phyloP scores from a whole-genome alignment of 2,113 vertebrate species.

The Mola mola region DNA sequence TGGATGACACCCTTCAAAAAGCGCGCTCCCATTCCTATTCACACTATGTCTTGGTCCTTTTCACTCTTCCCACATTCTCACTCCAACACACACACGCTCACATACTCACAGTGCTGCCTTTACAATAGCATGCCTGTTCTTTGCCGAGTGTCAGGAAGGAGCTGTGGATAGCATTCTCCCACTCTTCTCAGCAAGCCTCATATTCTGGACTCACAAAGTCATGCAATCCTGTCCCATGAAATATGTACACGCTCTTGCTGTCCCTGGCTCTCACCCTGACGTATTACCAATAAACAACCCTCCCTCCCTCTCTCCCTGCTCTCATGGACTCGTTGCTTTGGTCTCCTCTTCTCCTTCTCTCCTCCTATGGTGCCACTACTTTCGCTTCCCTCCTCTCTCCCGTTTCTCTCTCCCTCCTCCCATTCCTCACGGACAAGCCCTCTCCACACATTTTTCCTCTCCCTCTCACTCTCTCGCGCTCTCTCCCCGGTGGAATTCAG shows the following conservation, averaged over 20 bases:
- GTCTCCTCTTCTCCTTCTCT: constrained; percentile 47
- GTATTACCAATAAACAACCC: constrained; percentile 66
- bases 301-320: constrained; percentile 58
- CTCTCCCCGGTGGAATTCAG: constrained; percentile 77
- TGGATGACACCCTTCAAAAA: constrained; percentile 58
- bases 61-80: constrained; percentile 24
- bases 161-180: constrained; percentile 70
- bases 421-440: constrained; percentile 45
- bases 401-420: constrained; percentile 46
- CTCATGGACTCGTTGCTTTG: constrained; percentile 49
- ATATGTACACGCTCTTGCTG: constrained; percentile 56
- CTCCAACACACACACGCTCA: constrained; percentile 6
- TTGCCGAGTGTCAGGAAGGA: constrained; percentile 71
- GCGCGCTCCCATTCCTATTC: constrained; percentile 59
- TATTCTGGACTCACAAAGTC: constrained; percentile 74
- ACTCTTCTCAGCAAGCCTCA: constrained; percentile 70
- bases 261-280: constrained; percentile 52
- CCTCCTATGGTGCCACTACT: constrained; percentile 50
- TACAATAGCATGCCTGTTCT: constrained; percentile 84
- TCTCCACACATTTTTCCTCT: constrained; percentile 55
- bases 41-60: constrained; percentile 51
- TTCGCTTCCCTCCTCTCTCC: constrained; percentile 52
- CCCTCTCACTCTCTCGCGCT: constrained; percentile 52
- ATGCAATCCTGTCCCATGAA: constrained; percentile 74
- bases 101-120: constrained; percentile 72